Evolutionary conservation across 2,113 vertebrate genomes (phyloP).

Genomic region (Gulo gulo): DNA sequence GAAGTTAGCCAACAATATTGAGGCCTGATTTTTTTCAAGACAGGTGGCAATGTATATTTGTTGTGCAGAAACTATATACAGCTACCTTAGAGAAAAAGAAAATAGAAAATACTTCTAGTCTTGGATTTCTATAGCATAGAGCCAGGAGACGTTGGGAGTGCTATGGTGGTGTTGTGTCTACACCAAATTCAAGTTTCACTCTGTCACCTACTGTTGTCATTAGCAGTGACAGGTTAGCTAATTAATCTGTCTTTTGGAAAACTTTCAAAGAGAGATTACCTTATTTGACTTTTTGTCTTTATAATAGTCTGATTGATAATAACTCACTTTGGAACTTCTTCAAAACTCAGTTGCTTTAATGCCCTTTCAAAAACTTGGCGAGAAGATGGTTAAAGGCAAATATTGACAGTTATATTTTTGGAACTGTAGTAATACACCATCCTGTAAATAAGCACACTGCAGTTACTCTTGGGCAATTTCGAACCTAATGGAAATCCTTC

Average conservation of each 20-base stretch:
- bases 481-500: slow-evolving; percentile 38
- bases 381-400: slow-evolving; percentile 63
- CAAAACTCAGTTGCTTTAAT: slow-evolving; percentile 61
- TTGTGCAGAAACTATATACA: neutral
- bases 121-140: slow-evolving; percentile 18
- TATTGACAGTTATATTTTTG: slow-evolving; percentile 58
- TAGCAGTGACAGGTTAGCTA: slow-evolving; percentile 43
- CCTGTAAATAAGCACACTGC: slow-evolving; percentile 34
- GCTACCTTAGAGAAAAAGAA: neutral
- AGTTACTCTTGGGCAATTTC: slow-evolving; percentile 39
- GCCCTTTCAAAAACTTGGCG: slow-evolving; percentile 51
- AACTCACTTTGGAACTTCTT: slow-evolving; percentile 59
- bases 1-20: neutral
- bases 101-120: neutral
- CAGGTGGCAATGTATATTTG: neutral
- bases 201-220: slow-evolving; percentile 1
- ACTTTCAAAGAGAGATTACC: slow-evolving; percentile 56
- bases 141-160: neutral
- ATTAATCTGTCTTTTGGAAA: slow-evolving; percentile 64
- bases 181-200: slow-evolving; percentile 36
- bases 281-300: slow-evolving; percentile 54
- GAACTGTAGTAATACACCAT: neutral
- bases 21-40: neutral
- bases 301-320: slow-evolving; percentile 48
- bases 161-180: neutral